These are phyloP conservation scores for Botia kubotai DNA, from an alignment of 2,797 vertebrate species.

Conservation along the genomic window DNA sequence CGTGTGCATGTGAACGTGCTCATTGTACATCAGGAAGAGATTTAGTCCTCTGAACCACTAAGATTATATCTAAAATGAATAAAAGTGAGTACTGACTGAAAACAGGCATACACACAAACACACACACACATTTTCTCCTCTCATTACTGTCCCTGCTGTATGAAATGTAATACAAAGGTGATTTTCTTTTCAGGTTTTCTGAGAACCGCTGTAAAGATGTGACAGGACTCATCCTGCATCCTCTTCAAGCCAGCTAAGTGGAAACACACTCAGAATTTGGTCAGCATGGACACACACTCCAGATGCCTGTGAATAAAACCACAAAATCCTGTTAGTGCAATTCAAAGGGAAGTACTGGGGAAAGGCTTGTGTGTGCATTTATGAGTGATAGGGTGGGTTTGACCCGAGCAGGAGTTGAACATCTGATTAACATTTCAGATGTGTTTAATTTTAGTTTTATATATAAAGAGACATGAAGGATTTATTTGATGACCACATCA, in stretches of 20 bases:
- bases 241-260: constrained; percentile 17
- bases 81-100: background rate
- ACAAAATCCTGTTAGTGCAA: constrained; percentile 4
- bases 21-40: background rate
- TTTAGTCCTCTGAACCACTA: background rate
- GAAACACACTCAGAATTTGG: constrained; percentile 41
- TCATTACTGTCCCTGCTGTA: background rate
- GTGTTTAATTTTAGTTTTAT: constrained; percentile 19
- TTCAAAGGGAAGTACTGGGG: background rate
- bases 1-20: background rate
- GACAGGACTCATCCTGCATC: background rate
- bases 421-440: constrained; percentile 42
- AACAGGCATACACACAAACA: background rate
- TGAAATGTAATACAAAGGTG: background rate
- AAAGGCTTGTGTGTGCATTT: constrained; percentile 23
- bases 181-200: constrained; percentile 21
- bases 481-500: constrained; percentile 12
- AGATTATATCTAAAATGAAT: background rate
- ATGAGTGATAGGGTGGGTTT: constrained; percentile 29
- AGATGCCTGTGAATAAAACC: constrained; percentile 7
- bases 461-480: constrained; percentile 27
- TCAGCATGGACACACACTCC: constrained; percentile 28
- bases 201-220: background rate
- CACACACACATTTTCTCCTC: background rate
- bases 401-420: background rate